These are phyloP conservation scores for Andricus curvator DNA, from an alignment of 2,888 invertebrate species.

Conservation along the genomic window DNA sequence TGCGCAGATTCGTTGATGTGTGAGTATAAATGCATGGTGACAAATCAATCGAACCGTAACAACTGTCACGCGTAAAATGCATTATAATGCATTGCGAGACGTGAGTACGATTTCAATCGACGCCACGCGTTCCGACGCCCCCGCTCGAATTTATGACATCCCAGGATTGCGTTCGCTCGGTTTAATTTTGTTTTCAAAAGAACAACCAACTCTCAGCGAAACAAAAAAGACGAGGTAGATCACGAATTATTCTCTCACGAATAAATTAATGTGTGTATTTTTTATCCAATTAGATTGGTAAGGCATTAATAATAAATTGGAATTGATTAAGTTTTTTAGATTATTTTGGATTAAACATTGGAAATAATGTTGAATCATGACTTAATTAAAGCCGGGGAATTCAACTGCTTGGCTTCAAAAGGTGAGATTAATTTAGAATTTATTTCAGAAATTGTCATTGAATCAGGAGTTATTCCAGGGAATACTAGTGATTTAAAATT, in stretches of 20 bases:
- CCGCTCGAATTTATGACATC: conserved; percentile 61
- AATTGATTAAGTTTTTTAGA: too few relatives aligned
- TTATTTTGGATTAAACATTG: too few relatives aligned
- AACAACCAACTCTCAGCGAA: conserved; percentile 27
- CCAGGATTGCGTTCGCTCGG: conserved; percentile 55
- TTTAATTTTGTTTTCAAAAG: conserved; percentile 60
- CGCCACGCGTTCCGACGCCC: conserved; percentile 44
- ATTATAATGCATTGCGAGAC: conserved; percentile 68
- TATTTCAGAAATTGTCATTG: too few relatives aligned
- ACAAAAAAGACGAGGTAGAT: not conserved
- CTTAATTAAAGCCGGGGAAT: too few relatives aligned
- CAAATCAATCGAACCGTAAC: conserved; percentile 69
- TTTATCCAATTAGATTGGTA: not conserved
- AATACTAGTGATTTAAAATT: too few relatives aligned
- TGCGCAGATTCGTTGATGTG: conserved; percentile 16
- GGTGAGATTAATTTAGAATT: too few relatives aligned
- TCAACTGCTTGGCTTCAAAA: too few relatives aligned
- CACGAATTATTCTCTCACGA: not conserved
- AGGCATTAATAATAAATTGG: too few relatives aligned
- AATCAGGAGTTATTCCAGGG: too few relatives aligned
- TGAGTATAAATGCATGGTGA: conserved; percentile 47
- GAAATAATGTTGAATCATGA: too few relatives aligned
- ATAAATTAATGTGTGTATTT: not conserved
- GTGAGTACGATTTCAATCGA: conserved; percentile 67
- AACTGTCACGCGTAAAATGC: conserved; percentile 67